phyloP scores from a whole-genome alignment of 1,140 invertebrate species.

The Rhyacophila brunnea region DNA sequence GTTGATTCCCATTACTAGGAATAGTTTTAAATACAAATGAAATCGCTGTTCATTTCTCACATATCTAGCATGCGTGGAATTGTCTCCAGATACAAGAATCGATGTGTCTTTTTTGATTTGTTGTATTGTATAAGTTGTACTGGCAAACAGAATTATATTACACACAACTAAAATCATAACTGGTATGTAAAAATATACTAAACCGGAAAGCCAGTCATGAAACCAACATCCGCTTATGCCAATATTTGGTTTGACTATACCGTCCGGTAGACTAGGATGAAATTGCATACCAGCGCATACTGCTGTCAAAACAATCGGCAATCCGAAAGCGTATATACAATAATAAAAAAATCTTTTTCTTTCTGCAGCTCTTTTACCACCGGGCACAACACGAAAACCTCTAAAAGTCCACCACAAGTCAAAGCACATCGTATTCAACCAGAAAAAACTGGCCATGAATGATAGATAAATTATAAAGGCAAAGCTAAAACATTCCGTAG shows the following conservation, averaged over 20 bases:
- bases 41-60: too few species aligned
- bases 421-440: conserved; percentile 67
- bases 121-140: conserved; percentile 62
- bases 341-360: conserved; percentile 58
- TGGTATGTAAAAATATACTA: conserved; percentile 67
- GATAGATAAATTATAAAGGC: conserved; percentile 62
- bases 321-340: conserved; percentile 64
- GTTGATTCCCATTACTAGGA: too few species aligned
- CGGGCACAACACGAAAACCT: conserved; percentile 33
- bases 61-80: too few species aligned
- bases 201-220: conserved; percentile 41
- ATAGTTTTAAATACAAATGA: too few species aligned
- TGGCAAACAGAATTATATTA: conserved; percentile 64
- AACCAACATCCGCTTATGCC: conserved; percentile 49
- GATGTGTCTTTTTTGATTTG: too few species aligned
- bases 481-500: conserved; percentile 2
- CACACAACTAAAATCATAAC: conserved; percentile 61
- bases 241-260: conserved; percentile 42
- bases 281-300: conserved; percentile 42
- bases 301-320: conserved; percentile 42
- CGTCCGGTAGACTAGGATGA: conserved; percentile 33
- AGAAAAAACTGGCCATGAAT: conserved; percentile 64
- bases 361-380: conserved; percentile 41
- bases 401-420: conserved; percentile 65
- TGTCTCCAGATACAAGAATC: too few species aligned